Evolutionary conservation across 1,140 invertebrate species (phyloP), one percentile per base, ranked within the genome.

Genomic region (Apis cerana): DNA sequence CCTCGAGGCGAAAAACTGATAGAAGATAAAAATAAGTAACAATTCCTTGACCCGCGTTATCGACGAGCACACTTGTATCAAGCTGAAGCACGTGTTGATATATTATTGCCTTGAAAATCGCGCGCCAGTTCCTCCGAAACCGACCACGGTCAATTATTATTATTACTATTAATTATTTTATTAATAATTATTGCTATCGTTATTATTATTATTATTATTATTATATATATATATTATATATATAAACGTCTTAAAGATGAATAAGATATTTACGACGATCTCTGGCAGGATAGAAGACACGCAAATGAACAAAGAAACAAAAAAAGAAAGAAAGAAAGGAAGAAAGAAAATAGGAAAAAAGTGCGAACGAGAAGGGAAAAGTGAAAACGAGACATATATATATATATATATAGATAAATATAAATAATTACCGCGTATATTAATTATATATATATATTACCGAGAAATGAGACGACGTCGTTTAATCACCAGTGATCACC

Each of bases 251-350:
- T 84, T 81, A 85, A 78, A 65, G 59, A 59, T 48, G 54, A 67
- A 27, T 62, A 71, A 76, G 3, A 80, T 85, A 84, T 83, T 79
- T 86, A 86, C 69, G 80, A 83, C 48, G 71, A 91, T 91, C 92
- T 91, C 92, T 91, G 90, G 90, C 88, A 92, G 91, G 91, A 92
- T 92, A 85, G 88, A 79, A 65, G 21, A 48, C 19, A 7, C 5
- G 33, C 33, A 43, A 33, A 33, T 33, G 2, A 1, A 33, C 33
- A 33, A 43, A 33, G 21, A 33, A 59, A 54, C 59, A n/a, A 17
- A 43, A 17, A 48, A 9, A 13, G 12, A 33, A 70, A 52, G 17
- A 19, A 23, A 21, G 10, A n/a, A 27, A 67, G 50, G 17, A 54
- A 48, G 50, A 48, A 33, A 58, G 33, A 43, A 43, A 43, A 43